Conservation (phyloP, 2,797 vertebrate genomes). For the Pagetopsis macropterus region DNA sequence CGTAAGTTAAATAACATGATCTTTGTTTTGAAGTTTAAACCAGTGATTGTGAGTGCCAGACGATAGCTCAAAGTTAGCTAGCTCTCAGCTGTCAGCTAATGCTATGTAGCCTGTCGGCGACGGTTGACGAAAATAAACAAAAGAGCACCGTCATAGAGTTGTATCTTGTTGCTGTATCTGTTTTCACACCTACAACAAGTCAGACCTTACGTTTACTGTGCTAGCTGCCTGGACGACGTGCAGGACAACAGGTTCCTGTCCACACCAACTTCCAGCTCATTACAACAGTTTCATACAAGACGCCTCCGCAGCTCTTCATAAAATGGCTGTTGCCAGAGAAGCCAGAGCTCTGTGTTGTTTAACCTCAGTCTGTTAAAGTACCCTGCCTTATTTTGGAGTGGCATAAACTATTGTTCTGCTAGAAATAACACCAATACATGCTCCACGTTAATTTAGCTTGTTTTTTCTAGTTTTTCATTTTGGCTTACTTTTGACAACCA, state of each 20-base stretch:
- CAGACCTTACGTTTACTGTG: neutral
- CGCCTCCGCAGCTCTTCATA: slow-evolving; percentile 34
- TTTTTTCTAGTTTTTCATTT: neutral
- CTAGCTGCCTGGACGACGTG: neutral
- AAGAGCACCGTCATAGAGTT: neutral
- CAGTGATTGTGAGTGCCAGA: neutral
- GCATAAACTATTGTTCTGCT: neutral
- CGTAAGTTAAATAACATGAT: slow-evolving; percentile 78
- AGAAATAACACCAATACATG: no score
- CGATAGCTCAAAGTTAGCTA: neutral
- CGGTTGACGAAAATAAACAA: neutral
- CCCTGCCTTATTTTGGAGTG: neutral
- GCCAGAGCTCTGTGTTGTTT: slow-evolving; percentile 6
- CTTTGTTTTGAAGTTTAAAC: neutral
- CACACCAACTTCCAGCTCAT: neutral
- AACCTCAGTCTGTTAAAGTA: neutral
- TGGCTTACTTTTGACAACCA: no score
- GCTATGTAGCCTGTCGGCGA: slow-evolving; percentile 26
- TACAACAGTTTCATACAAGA: slow-evolving; percentile 19
- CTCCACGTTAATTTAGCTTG: no score
- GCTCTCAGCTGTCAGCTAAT: slow-evolving; percentile 48
- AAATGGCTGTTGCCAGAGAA: slow-evolving; percentile 67
- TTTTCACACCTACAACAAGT: neutral
- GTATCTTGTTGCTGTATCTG: neutral
- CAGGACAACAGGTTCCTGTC: neutral